Base-by-base conservation (phyloP, 1,140 invertebrate species). In the Procambarus clarkii region DNA sequence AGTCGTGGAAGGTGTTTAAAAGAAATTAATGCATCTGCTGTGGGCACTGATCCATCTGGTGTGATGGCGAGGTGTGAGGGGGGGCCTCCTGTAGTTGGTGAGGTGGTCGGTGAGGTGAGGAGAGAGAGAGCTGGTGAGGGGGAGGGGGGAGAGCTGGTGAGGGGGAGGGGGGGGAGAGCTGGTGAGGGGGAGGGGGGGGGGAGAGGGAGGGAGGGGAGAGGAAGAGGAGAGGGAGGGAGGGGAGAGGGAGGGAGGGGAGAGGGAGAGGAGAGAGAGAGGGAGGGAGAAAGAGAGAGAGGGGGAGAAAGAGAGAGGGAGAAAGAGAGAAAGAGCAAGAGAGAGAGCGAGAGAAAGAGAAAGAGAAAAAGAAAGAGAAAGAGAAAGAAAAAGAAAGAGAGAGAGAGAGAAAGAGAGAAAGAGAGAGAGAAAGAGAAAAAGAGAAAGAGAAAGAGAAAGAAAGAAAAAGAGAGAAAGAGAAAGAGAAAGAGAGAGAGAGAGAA, bases 11-110 rank as follows among this genome's bases (percentile, higher is more conserved):
- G 85, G 79, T 76, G 76, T n/a, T 48, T 21, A 58, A 48, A 87
- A 86, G 77, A 74, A 78, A 78, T 79, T 87, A 87, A 87, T 87
- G 85, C 84, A 54, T 83, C 34, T 34, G 24, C 4, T 0, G 2
- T 74, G 69, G 2, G 69, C 5, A 5, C 69, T 15, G 7, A 69
- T 1, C 69, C 69, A 74, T 4, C 69, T 34, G n/a, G n/a, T 11
- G n/a, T 34, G 21, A 24, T 48, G 8, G 45, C 3, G 77, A 13
- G 77, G 2, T 11, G 60, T 18, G 60, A 21, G 18, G 60, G 15
- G 4, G 7, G 3, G 60, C n/a, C n/a, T n/a, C n/a, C n/a, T n/a
- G n/a, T n/a, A n/a, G 15, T 11, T 3, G 77, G 4, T 21, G 3
- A 0, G 77, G 77, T 48, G 34, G 9, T 77, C 3, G 24, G 5